Percentiles rank a stretch among this genome's conserved stretches.
Conservation (phyloP, 2,797 vertebrate genomes). For the Synanceia verrucosa region DNA sequence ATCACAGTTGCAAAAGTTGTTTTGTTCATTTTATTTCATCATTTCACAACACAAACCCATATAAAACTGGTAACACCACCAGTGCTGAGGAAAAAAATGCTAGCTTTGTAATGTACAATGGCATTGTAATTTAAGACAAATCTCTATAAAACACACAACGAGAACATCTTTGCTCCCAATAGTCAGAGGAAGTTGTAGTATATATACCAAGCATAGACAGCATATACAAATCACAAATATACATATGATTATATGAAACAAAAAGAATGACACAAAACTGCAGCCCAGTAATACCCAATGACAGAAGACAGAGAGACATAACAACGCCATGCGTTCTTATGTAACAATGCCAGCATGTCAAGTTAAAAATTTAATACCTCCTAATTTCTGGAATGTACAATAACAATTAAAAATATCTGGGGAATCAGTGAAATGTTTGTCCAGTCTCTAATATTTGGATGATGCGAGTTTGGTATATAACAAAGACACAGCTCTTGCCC, state of each 20-base stretch:
- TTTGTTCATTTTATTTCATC: not conserved
- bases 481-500: not conserved
- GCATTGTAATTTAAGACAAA: not conserved
- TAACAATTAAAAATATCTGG: no score
- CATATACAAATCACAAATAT: not conserved
- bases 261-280: not conserved
- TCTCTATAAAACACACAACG: not conserved
- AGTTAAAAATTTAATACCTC: not conserved
- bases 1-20: not conserved
- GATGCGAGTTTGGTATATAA: not conserved
- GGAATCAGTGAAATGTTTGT: not conserved
- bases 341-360: not conserved
- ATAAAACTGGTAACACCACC: not conserved
- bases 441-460: not conserved
- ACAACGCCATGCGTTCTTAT: not conserved
- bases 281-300: conserved; percentile 9
- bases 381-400: not conserved
- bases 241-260: not conserved
- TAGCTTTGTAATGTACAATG: not conserved
- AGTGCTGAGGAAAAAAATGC: not conserved
- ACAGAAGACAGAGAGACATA: not conserved
- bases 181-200: not conserved
- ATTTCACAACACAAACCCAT: not conserved
- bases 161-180: not conserved
- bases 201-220: not conserved